Evolutionary conservation across 2,797 vertebrate species (phyloP).

Genomic region (Myotis vivesi): DNA sequence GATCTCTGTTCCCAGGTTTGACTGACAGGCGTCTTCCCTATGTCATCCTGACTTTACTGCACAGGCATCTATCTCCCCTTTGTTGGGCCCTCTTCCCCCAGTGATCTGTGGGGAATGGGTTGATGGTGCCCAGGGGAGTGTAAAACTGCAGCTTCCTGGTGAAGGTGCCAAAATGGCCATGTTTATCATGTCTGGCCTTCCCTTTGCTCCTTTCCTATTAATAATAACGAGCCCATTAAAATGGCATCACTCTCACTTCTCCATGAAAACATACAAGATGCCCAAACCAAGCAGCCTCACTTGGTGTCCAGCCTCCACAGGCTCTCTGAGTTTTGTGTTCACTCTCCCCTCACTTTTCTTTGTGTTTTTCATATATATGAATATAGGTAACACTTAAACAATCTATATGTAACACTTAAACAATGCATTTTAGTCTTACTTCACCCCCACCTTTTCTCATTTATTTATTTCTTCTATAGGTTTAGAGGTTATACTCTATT

Average conservation of each 20-base stretch:
- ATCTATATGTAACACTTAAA: neutral
- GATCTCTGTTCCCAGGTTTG: neutral
- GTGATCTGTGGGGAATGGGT: neutral
- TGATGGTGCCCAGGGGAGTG: neutral
- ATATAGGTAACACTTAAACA: neutral
- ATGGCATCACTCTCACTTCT: neutral
- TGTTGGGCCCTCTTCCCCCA: neutral
- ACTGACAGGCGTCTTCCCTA: neutral
- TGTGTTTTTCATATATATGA: neutral
- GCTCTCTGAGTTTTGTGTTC: neutral
- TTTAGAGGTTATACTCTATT: neutral
- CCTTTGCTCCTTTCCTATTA: neutral
- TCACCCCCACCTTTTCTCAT: neutral
- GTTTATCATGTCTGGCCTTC: neutral
- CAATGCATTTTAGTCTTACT: neutral
- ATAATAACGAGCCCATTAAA: neutral
- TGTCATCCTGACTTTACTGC: neutral
- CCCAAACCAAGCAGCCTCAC: too few relatives aligned
- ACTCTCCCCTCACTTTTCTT: neutral
- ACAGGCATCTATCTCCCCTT: neutral
- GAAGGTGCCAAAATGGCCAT: neutral
- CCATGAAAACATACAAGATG: neutral
- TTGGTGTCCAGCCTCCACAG: neutral
- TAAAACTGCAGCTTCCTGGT: neutral
- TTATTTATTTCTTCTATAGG: constrained; percentile 29